A percentile compares a stretch with the other conserved stretches of the same genome.
Evolutionary conservation across 2,113 vertebrate species (phyloP).

Genomic region (Triplophysa tibetana): DNA sequence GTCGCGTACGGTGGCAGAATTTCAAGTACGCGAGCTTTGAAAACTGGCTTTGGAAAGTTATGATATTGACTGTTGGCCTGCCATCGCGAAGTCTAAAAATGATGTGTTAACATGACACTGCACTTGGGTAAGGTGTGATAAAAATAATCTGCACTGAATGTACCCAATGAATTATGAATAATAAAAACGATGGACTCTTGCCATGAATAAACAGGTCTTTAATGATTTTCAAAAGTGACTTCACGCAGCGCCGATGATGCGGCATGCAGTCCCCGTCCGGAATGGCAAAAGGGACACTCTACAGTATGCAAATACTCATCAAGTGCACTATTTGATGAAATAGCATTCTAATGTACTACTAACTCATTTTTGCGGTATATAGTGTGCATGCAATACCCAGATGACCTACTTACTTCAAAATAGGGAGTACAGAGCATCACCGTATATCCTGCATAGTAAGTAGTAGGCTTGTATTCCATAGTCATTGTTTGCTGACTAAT

Average conservation of each 20-base stretch:
- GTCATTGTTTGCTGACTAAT: conserved; percentile 4
- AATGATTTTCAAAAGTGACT: conserved; percentile 7
- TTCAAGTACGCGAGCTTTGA: not conserved
- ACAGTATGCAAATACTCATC: no score
- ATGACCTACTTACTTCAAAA: not conserved
- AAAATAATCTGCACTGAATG: conserved; percentile 20
- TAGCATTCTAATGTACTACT: no score
- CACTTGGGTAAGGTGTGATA: conserved; percentile 1
- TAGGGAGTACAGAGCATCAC: not conserved
- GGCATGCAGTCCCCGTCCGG: not conserved
- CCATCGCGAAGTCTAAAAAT: conserved; percentile 9
- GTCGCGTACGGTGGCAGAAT: not conserved
- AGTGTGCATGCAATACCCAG: not conserved
- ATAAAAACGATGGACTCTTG: conserved; percentile 6
- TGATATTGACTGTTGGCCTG: conserved; percentile 2
- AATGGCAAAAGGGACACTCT: no score
- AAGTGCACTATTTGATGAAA: no score
- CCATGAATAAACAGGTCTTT: conserved; percentile 3
- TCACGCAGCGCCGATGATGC: not conserved
- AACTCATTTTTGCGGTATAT: not conserved
- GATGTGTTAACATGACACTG: conserved; percentile 14
- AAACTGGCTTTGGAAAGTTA: not conserved
- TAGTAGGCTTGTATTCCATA: not conserved
- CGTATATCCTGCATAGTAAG: not conserved
- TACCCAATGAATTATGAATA: conserved; percentile 27